Evolutionary conservation across 1,140 invertebrate species (phyloP).

Genomic region (Heliothis subflexa): DNA sequence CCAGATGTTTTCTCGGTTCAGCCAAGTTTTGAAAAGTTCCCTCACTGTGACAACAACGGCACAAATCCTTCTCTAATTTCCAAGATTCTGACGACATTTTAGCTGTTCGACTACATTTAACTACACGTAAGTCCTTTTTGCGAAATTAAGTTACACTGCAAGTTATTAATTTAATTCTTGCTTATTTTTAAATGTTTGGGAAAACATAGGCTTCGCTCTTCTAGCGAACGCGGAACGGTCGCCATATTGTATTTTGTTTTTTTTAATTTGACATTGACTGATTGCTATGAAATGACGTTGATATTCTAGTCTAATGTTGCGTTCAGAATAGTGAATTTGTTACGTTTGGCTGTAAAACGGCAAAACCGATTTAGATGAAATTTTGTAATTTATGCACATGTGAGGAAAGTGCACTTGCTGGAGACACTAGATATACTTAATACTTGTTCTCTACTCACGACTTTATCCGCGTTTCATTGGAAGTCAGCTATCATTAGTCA

Average conservation of each 20-base stretch:
- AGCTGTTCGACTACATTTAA: slow-evolving; percentile 42
- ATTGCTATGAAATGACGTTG: too few relatives aligned
- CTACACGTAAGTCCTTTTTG: not conserved
- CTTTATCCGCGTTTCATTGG: too few relatives aligned
- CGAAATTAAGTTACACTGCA: not conserved
- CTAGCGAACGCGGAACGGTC: not conserved
- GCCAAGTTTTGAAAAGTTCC: slow-evolving; percentile 70
- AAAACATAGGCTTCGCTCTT: not conserved
- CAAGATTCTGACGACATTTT: slow-evolving; percentile 68
- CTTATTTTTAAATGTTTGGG: not conserved
- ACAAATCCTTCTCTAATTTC: slow-evolving; percentile 69
- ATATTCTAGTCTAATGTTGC: too few relatives aligned
- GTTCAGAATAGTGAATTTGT: too few relatives aligned
- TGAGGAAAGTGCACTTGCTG: too few relatives aligned
- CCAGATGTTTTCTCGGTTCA: slow-evolving; percentile 52
- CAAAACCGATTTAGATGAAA: too few relatives aligned
- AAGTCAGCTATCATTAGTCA: too few relatives aligned
- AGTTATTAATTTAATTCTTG: not conserved
- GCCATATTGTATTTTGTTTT: not conserved
- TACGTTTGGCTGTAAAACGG: too few relatives aligned
- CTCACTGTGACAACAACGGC: slow-evolving; percentile 74
- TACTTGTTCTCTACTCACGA: too few relatives aligned
- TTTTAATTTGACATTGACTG: not conserved
- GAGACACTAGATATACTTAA: too few relatives aligned
- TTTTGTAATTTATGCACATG: too few relatives aligned